Percentiles rank a stretch among this genome's conserved stretches.
Conservation (phyloP, 1,140 invertebrate species). For the Polypedilum pembai region DNA sequence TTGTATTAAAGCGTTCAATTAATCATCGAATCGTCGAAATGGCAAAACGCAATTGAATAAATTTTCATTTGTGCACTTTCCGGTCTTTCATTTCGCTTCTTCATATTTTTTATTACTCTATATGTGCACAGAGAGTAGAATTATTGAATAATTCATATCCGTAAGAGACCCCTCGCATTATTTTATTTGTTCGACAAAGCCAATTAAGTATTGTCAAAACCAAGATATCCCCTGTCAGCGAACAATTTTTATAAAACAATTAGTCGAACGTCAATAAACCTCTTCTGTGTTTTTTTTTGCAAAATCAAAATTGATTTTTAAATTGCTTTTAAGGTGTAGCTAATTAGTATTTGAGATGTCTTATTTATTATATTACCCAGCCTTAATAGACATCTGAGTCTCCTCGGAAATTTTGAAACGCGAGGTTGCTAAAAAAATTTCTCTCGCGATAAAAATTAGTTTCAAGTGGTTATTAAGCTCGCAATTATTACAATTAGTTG, state of each 20-base stretch:
- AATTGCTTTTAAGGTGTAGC: not conserved
- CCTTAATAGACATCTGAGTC: not conserved
- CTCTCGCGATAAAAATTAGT: no score
- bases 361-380: not conserved
- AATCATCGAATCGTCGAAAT: not conserved
- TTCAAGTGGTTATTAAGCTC: no score
- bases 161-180: not conserved
- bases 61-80: not conserved
- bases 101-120: not conserved
- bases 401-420: no score
- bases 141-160: not conserved
- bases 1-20: not conserved
- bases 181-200: not conserved
- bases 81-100: no score
- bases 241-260: not conserved
- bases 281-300: not conserved
- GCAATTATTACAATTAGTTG: no score
- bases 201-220: not conserved
- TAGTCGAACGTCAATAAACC: not conserved
- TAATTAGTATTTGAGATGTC: not conserved
- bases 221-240: not conserved
- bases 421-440: no score
- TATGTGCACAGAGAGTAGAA: not conserved
- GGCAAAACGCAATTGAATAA: not conserved
- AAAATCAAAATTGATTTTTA: not conserved